A percentile compares a stretch with the other conserved stretches of the same genome.
Evolutionary conservation across 2,797 vertebrate genomes (phyloP).

Genomic region (Myotis daubentonii): DNA sequence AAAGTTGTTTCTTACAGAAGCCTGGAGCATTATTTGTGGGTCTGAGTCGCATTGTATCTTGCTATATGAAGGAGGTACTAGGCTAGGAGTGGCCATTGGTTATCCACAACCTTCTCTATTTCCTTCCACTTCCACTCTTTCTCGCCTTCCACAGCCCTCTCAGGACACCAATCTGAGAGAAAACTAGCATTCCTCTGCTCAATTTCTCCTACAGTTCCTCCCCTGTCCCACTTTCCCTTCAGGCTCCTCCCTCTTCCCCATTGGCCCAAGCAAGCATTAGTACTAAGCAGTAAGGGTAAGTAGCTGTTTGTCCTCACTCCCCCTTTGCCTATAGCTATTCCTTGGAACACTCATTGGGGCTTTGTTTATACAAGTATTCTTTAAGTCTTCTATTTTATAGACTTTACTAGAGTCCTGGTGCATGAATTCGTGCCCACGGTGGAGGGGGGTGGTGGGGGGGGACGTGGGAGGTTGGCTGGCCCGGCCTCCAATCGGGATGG

Average conservation of each 20-base stretch:
- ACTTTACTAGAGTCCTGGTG: background rate
- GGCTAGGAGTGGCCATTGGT: background rate
- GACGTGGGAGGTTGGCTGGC: accelerated
- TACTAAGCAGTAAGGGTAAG: background rate
- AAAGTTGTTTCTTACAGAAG: background rate
- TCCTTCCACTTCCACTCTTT: background rate
- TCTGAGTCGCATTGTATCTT: background rate
- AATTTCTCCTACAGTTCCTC: background rate
- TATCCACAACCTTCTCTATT: background rate
- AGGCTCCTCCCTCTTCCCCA: background rate
- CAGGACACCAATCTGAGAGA: background rate
- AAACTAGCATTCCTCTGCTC: background rate
- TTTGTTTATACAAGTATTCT: background rate
- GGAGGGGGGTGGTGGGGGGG: too few relatives aligned
- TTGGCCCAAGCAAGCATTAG: background rate
- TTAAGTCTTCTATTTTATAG: constrained; percentile 25
- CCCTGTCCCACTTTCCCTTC: background rate
- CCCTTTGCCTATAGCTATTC: background rate
- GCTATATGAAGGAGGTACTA: background rate
- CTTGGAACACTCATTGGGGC: background rate
- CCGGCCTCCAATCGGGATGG: too few relatives aligned
- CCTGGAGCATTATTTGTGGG: background rate
- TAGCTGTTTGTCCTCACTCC: background rate
- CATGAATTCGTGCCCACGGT: too few relatives aligned
- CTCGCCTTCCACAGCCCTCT: background rate